Percentiles rank a stretch among this genome's conserved stretches.
phyloP scores from a whole-genome alignment of 2,888 invertebrate species.

The Imbricaverruca yamaguchii region DNA sequence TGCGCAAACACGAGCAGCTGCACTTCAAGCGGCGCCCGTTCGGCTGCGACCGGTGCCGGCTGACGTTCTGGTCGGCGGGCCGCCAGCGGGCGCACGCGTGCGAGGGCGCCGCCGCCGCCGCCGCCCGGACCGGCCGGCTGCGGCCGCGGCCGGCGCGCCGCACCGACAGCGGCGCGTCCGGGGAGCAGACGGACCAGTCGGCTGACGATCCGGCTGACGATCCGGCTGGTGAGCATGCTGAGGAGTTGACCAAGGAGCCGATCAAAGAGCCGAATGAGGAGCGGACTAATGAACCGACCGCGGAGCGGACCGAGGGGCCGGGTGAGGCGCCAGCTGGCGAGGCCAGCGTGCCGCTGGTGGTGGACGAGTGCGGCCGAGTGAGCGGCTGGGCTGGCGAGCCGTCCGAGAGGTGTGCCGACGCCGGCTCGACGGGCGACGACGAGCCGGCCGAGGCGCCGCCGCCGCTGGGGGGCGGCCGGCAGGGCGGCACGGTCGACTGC shows the following conservation, averaged over 20 bases:
- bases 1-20: background rate
- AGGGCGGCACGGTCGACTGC: background rate
- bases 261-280: no score
- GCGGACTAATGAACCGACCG: no score
- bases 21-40: slow-evolving; percentile 5
- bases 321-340: slow-evolving; percentile 75
- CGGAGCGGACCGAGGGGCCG: slow-evolving; percentile 56
- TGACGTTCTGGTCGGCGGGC: slow-evolving; percentile 89
- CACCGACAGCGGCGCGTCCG: slow-evolving; percentile 25
- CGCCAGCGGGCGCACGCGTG: slow-evolving; percentile 70
- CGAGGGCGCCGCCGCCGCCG: background rate
- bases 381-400: no score
- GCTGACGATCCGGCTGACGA: no score
- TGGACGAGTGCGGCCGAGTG: no score
- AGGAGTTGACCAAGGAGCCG: no score
- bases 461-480: background rate
- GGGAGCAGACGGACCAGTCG: no score
- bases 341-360: slow-evolving; percentile 63
- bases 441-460: no score
- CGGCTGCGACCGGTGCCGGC: slow-evolving; percentile 88
- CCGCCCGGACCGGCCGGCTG: background rate
- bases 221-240: no score
- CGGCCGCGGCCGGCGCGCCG: slow-evolving; percentile 40
- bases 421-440: no score
- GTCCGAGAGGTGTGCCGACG: no score